Conservation (phyloP, 2,113 vertebrate species). For the Oryctolagus cuniculus region mOryCun1.1 NC_091437.1:40182501-40183000, state of each 20-base stretch:
- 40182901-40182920: neutral
- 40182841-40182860: neutral
- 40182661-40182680: neutral
- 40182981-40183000: neutral
- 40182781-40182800: neutral
- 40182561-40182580: neutral
- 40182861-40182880: neutral
- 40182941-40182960: neutral
- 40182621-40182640: neutral
- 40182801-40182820: neutral
- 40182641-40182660: neutral
- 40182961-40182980: neutral
- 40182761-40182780: neutral
- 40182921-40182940: neutral
- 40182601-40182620: neutral
- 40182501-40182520: slow-evolving; percentile 21
- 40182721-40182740: neutral
- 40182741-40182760: neutral
- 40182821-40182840: neutral
- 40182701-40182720: neutral
- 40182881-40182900: neutral
- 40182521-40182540: neutral
- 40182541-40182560: neutral
- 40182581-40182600: neutral
- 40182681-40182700: neutral